Evolutionary conservation across 2,797 vertebrate species (phyloP), one percentile per base, ranked within the genome.

Genomic region (Acanthiza pusilla): DNA sequence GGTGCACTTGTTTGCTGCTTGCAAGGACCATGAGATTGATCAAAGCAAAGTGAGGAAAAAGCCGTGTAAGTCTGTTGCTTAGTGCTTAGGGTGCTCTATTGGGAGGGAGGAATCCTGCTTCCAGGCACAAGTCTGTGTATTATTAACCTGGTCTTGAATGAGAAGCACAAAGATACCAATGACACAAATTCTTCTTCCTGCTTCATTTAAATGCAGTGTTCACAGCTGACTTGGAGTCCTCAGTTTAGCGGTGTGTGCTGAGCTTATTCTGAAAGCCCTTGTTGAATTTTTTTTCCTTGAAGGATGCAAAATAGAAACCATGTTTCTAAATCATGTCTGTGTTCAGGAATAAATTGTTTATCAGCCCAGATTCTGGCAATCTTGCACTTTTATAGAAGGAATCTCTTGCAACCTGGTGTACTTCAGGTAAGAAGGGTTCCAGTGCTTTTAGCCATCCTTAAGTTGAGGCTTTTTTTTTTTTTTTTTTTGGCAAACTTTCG

Each of bases 71-170:
- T 29, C 43, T 88, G 91, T 88, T 91, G 67, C 71, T 80, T 80
- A 67, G 89, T 54, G 74, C 71, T 76, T 54, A 53, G 71, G 15
- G 40, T 1, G 1, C 50, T 51, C 16, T 63, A 0, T 4, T 71
- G 63, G 27, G 42, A 90, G 43, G 34, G 27, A 93, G 34, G 76
- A 94, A 88, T 95, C 57, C 55, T 82, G 45, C 48, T 67, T 79
- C 74, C 60, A 82, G 51, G 38, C 34, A n/a, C 26, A 23, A 3
- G 13, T 70, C 83, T 93, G 73, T 86, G 19, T 90, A 88, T 91
- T 78, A 94, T 86, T 93, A 94, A 93, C 77, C 23, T 72, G 23
- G 73, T 38, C 34, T 55, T 91, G 70, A 94, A 86, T 73, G 70
- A 88, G 77, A 73, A 88, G 63, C 1, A 4, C 66, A 70, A 79